Conservation (phyloP, 2,888 invertebrate species). For the Ectobius pallidus region DNA sequence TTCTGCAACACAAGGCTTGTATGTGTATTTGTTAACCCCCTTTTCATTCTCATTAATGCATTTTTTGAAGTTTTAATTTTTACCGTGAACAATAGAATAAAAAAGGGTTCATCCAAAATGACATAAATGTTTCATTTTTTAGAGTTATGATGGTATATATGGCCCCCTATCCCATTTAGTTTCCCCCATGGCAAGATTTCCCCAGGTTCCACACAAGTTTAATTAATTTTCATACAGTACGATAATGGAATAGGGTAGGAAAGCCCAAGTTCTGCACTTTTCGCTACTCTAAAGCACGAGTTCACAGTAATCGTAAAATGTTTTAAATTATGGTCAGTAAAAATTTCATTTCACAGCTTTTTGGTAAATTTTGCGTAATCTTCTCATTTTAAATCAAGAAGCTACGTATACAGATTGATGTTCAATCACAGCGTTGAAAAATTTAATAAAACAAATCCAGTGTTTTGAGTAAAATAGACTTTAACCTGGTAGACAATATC, state of each 20-base stretch:
- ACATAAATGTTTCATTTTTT: neutral
- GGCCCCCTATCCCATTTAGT: neutral
- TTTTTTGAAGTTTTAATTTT: slow-evolving; percentile 5
- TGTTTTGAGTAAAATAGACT: no score
- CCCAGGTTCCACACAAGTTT: slow-evolving; percentile 2
- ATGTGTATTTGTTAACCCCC: neutral
- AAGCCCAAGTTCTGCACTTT: neutral
- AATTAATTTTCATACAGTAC: slow-evolving; percentile 10
- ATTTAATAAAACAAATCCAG: no score
- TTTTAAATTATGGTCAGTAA: no score
- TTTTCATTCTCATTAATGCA: neutral
- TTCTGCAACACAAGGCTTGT: neutral
- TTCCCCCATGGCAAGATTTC: slow-evolving; percentile 12
- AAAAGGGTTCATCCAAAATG: neutral
- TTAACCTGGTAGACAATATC: no score
- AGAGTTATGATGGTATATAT: neutral
- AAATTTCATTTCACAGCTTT: no score
- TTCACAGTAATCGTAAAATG: no score
- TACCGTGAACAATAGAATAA: neutral
- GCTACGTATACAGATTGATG: no score
- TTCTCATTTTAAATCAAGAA: no score
- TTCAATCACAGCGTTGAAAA: no score
- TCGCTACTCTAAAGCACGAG: no score
- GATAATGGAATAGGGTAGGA: neutral
- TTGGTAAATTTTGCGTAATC: no score